A percentile compares a stretch with the other conserved stretches of the same genome.
phyloP scores from a whole-genome alignment of 2,797 vertebrate species.

The Sitta carolinensis region DNA sequence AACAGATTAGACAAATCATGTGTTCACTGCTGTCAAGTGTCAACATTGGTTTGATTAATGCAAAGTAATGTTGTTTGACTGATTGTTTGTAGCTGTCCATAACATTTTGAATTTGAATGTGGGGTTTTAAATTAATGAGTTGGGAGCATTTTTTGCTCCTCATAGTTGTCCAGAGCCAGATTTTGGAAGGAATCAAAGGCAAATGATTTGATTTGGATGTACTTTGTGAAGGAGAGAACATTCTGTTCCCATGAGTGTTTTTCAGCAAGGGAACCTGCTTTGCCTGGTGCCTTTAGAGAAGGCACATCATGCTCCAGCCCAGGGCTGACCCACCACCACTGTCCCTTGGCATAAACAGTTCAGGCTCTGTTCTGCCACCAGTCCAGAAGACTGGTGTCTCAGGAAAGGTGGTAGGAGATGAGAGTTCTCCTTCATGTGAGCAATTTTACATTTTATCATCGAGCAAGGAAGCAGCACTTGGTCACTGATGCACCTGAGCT shows the following conservation, averaged over 20 bases:
- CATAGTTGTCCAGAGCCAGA: not conserved
- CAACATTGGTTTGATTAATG: slow-evolving; percentile 22
- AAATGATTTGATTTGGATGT: not conserved
- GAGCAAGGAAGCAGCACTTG: not conserved
- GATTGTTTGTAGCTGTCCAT: slow-evolving; percentile 20
- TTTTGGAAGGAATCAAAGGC: not conserved
- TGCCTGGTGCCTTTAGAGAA: not conserved
- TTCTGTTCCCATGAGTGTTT: not conserved
- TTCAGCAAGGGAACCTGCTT: not conserved
- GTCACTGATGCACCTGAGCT: not conserved
- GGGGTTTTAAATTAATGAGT: not conserved
- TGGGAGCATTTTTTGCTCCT: not conserved
- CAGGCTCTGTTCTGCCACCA: not conserved
- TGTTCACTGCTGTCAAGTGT: slow-evolving; percentile 25
- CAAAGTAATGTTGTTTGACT: slow-evolving; percentile 4
- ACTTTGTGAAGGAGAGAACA: not conserved
- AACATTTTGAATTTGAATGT: not conserved
- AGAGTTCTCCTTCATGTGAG: not conserved
- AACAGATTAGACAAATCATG: slow-evolving; percentile 1
- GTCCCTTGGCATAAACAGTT: not conserved
- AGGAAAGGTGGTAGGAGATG: not conserved
- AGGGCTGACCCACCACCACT: not conserved
- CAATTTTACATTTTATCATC: not conserved
- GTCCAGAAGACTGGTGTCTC: not conserved
- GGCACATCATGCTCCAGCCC: not conserved